Conservation (phyloP, 2,797 vertebrate species). For the Iguana delicatissima region DNA sequence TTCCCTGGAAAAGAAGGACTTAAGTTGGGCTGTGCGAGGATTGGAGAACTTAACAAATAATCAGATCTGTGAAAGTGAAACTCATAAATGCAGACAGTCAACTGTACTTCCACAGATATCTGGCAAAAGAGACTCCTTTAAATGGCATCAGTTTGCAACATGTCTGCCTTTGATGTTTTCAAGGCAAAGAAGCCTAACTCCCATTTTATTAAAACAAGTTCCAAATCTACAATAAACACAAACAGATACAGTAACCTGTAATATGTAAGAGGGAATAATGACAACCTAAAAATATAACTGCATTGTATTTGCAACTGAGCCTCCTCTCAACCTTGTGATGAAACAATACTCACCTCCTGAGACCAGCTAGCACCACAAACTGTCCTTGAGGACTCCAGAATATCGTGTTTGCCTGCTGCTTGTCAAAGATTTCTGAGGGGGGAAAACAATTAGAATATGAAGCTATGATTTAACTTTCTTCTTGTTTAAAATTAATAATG, state of each 20-base stretch:
- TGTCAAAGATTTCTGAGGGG: conserved; percentile 93
- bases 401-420: conserved; percentile 99
- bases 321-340: not conserved
- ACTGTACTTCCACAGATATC: not conserved
- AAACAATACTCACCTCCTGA: conserved; percentile 88
- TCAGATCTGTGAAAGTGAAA: too few species aligned
- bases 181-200: not conserved
- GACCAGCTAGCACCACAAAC: conserved; percentile 94
- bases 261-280: not conserved
- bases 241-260: not conserved
- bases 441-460: conserved; percentile 31
- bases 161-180: not conserved
- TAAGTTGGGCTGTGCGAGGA: too few species aligned
- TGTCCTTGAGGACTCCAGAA: conserved; percentile 99
- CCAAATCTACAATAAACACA: too few species aligned
- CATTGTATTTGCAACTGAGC: not conserved
- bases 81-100: too few species aligned
- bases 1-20: too few species aligned
- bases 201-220: not conserved
- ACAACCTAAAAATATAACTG: not conserved
- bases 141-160: not conserved
- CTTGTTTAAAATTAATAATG: not conserved
- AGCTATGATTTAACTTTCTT: too few species aligned
- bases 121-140: not conserved
- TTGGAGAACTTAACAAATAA: too few species aligned